Conservation (phyloP, 2,797 vertebrate species). For the Manis pentadactyla region DNA sequence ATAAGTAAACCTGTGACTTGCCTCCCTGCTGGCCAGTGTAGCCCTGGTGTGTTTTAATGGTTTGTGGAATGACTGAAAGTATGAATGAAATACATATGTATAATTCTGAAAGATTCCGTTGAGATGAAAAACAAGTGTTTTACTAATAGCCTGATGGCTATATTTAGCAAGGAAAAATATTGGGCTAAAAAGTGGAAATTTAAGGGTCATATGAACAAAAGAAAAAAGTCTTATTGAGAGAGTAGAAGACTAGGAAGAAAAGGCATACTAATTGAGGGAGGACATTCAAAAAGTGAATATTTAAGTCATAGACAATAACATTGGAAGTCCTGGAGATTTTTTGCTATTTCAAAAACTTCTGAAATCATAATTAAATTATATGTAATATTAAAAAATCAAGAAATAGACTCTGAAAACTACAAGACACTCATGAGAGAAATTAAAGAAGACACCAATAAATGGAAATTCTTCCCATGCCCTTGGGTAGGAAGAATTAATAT, state of each 20-base stretch:
- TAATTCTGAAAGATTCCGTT: background rate
- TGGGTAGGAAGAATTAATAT: too few species aligned
- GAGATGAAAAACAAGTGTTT: background rate
- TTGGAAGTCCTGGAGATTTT: background rate
- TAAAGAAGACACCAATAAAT: too few species aligned
- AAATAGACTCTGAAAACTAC: too few species aligned
- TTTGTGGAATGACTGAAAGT: background rate
- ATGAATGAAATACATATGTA: background rate
- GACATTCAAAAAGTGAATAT: background rate
- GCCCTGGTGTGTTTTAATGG: background rate
- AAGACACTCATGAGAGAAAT: too few species aligned
- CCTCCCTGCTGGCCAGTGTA: background rate
- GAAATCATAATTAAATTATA: conserved; percentile 8
- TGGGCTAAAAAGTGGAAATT: background rate
- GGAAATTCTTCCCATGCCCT: too few species aligned
- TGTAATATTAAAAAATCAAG: conserved; percentile 12
- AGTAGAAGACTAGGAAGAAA: background rate
- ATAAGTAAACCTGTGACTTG: background rate
- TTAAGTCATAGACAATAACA: background rate
- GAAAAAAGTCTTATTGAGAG: background rate
- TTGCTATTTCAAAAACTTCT: background rate
- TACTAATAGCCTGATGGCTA: background rate
- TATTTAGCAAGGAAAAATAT: background rate
- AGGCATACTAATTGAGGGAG: background rate
- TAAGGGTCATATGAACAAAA: background rate